These are phyloP conservation scores for Parnassius glacialis DNA, from an alignment of 2,888 invertebrate species.

Conservation along the genomic window DNA sequence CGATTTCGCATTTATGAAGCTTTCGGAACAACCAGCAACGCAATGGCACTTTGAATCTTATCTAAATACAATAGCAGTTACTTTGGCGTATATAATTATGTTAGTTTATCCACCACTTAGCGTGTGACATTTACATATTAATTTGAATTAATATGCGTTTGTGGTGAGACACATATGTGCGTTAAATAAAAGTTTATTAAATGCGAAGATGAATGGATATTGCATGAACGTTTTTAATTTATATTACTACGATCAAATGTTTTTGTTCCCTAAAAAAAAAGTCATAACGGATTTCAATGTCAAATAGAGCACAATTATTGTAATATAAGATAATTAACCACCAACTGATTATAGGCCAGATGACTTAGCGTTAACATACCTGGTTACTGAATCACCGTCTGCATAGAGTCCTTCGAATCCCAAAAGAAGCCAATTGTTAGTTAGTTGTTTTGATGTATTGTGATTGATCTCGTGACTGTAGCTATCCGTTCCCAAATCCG, in stretches of 20 bases:
- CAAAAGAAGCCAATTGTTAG: too few relatives aligned
- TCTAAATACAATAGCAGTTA: conserved; percentile 17
- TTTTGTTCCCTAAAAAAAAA: too few relatives aligned
- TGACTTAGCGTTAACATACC: too few relatives aligned
- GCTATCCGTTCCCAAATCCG: too few relatives aligned
- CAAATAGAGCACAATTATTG: too few relatives aligned
- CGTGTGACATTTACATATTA: conserved; percentile 18
- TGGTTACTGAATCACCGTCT: too few relatives aligned
- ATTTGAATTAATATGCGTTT: conserved; percentile 16
- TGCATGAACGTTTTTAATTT: conserved; percentile 7
- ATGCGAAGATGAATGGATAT: conserved; percentile 6
- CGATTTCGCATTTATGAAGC: conserved; percentile 17
- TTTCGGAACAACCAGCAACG: conserved; percentile 3
- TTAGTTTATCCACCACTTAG: conserved; percentile 17
- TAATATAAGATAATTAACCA: too few relatives aligned
- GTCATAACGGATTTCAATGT: too few relatives aligned
- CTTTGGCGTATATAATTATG: conserved; percentile 11
- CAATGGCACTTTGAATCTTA: conserved; percentile 20
- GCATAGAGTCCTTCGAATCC: too few relatives aligned
- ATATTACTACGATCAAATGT: background rate
- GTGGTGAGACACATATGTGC: background rate
- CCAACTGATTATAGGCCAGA: too few relatives aligned
- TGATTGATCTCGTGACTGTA: too few relatives aligned
- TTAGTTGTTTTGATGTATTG: too few relatives aligned
- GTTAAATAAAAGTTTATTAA: background rate